Base-by-base conservation (phyloP, 2,797 vertebrate species). In the Hippoglossus hippoglossus region DNA sequence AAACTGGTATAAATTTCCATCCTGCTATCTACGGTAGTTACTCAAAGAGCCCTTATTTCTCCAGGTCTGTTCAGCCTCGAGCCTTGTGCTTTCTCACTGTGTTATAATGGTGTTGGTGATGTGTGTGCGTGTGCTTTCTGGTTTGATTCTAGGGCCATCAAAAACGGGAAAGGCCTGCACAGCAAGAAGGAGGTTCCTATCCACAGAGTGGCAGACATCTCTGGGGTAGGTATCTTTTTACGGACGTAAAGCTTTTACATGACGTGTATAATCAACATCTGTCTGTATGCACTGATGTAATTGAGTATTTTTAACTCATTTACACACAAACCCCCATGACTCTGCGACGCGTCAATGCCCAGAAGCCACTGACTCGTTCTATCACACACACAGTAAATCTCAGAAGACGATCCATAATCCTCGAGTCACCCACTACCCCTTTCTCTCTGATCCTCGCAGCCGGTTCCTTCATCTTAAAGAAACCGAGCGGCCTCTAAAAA, bases 111-210 rank as follows among this genome's bases (percentile, higher is more conserved):
- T 44, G 46, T 63, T 53, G 21, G 19, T 77, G 21, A 67, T 6
- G 5, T 39, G 6, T 44, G 12, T 54, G 39, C 85, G 22, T 22
- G 22, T 22, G 22, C 22, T 76, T 67, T 68, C 61, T 73, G 63
- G 21, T 78, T 73, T 83, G 77, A 78, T 77, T 67, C 49, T 83
- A 99, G 97, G 91, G 98, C 98, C 36, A 96, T 98, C 90, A 99
- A 99, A 93, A 99, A 99, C 2, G 96, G 96, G 28, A 99, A 99
- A 90, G 98, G 98, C 34, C 91, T 98, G 77, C 97, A 99, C 93
- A 99, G 98, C 95, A 99, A 99, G 94, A 99, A 98, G 93, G 98
- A 99, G 89, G 95, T 98, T 73, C 97, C 98, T 0, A 99, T 99
- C 80, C 98, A 99, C 93, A 94, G 97, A 73, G 97, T 99, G 13